Conservation (phyloP, 2,888 invertebrate species). For the Adelognathus sp. region DNA sequence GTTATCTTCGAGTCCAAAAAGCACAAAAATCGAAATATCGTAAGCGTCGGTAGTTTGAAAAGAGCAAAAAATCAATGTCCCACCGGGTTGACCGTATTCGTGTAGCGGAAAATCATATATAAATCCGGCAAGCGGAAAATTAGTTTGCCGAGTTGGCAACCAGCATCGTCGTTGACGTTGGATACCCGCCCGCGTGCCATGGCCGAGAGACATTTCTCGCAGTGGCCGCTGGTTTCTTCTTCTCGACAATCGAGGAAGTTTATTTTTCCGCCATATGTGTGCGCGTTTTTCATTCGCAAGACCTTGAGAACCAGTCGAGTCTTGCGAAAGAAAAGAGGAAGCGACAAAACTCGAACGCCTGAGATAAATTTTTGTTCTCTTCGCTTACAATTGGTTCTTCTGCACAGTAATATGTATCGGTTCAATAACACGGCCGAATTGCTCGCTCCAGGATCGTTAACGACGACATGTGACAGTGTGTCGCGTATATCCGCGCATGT, state of each 20-base stretch:
- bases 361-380: constrained; percentile 12
- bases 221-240: constrained; percentile 14
- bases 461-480: constrained; percentile 25
- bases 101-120: constrained; percentile 57
- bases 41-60: not conserved
- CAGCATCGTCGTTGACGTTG: constrained; percentile 58
- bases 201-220: not conserved
- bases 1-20: constrained; percentile 7
- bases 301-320: not conserved
- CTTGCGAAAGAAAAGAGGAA: constrained; percentile 4
- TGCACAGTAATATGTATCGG: constrained; percentile 4
- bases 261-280: not conserved
- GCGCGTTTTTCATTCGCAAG: not conserved
- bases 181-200: constrained; percentile 41
- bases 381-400: no score
- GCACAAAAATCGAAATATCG: not conserved
- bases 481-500: constrained; percentile 9
- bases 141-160: constrained; percentile 63
- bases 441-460: constrained; percentile 3
- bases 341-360: constrained; percentile 5
- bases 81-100: constrained; percentile 56
- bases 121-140: constrained; percentile 65
- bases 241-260: constrained; percentile 42
- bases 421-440: constrained; percentile 16
- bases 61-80: constrained; percentile 53